phyloP scores from a whole-genome alignment of 2,888 invertebrate species.

The Helleia helle region DNA sequence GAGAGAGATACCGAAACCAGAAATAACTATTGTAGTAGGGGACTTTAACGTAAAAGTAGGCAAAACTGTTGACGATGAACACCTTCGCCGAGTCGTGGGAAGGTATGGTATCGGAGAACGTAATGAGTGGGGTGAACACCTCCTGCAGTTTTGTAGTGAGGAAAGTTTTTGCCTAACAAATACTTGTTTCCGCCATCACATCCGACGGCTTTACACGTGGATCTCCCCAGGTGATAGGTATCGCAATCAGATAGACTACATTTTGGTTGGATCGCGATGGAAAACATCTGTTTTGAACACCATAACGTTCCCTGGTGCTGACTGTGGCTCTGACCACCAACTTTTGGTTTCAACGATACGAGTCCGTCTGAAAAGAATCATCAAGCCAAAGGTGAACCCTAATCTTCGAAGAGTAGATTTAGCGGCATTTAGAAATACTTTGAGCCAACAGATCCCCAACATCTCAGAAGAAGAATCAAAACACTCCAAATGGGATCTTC shows the following conservation, averaged over 20 bases:
- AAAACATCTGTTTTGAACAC: neutral
- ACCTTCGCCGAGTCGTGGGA: neutral
- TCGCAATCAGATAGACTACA: slow-evolving; percentile 18
- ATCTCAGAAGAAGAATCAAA: too few relatives aligned
- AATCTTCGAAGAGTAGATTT: too few relatives aligned
- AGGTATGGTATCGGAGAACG: slow-evolving; percentile 9
- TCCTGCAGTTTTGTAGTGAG: slow-evolving; percentile 15
- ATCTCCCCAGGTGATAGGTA: slow-evolving; percentile 15
- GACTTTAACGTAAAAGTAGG: slow-evolving; percentile 13
- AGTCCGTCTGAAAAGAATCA: too few relatives aligned
- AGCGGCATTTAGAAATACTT: too few relatives aligned
- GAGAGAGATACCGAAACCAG: slow-evolving; percentile 4
- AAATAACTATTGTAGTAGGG: slow-evolving; percentile 9
- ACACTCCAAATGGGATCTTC: too few relatives aligned
- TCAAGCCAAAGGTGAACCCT: too few relatives aligned
- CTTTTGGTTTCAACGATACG: too few relatives aligned
- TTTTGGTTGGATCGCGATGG: slow-evolving; percentile 12
- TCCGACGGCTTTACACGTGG: slow-evolving; percentile 14
- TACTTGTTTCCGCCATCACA: slow-evolving; percentile 10
- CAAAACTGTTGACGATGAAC: too few relatives aligned
- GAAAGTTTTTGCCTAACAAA: slow-evolving; percentile 11
- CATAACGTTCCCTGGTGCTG: neutral
- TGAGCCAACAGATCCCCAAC: too few relatives aligned
- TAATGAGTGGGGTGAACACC: slow-evolving; percentile 11
- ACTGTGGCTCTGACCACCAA: too few relatives aligned